Conservation (phyloP, 2,113 vertebrate species). For the Thunnus thynnus region DNA sequence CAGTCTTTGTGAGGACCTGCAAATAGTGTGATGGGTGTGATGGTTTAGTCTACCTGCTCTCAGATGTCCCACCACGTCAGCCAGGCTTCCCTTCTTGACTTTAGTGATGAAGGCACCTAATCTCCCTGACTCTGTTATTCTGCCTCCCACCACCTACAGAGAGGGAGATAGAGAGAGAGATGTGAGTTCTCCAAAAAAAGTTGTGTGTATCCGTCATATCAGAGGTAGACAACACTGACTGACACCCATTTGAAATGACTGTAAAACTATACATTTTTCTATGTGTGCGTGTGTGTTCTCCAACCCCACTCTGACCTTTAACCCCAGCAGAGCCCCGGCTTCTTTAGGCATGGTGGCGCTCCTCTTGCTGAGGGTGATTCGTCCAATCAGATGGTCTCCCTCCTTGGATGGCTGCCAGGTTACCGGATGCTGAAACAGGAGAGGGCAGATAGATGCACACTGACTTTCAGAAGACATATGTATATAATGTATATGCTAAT, state of each 20-base stretch:
- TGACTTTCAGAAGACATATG: background rate
- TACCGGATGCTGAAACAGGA: slow-evolving; percentile 91
- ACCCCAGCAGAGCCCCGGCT: slow-evolving; percentile 94
- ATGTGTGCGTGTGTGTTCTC: background rate
- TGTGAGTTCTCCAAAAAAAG: background rate
- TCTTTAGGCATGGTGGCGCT: slow-evolving; percentile 96
- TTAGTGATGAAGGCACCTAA: slow-evolving; percentile 99
- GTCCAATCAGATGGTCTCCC: slow-evolving; percentile 96
- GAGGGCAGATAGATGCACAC: background rate
- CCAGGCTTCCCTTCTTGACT: slow-evolving; percentile 99
- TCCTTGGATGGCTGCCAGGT: slow-evolving; percentile 99
- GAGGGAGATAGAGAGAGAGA: slow-evolving; percentile 65
- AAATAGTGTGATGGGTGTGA: background rate
- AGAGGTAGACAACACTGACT: background rate
- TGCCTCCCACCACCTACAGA: slow-evolving; percentile 94
- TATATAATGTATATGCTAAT: background rate
- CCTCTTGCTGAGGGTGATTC: slow-evolving; percentile 97
- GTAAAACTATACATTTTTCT: background rate
- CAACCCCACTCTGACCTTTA: slow-evolving; percentile 87
- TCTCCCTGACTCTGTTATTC: slow-evolving; percentile 96
- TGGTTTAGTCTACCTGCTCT: slow-evolving; percentile 89
- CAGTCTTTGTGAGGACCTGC: background rate
- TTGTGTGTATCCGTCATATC: background rate
- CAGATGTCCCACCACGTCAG: slow-evolving; percentile 97
- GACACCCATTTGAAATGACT: background rate